Base-by-base conservation (phyloP, 2,797 vertebrate species). In the Cyprinella venusta region DNA sequence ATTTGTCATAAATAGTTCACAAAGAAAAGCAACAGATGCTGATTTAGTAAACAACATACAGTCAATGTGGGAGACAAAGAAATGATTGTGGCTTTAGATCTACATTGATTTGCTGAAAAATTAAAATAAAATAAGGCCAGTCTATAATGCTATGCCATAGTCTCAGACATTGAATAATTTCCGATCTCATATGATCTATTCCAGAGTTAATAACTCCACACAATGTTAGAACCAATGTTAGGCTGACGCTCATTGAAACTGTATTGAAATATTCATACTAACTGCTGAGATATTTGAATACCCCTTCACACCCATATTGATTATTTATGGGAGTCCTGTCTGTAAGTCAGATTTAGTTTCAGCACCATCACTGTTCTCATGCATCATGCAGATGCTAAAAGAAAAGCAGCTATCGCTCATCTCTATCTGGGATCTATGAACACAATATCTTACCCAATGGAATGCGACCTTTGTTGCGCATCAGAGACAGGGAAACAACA, bases 381-480 rank as follows among this genome's bases (percentile, higher is more conserved):
- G 40, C 68, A 13, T n/a, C 68, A 76, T 81, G 59, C 61, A 76
- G 61, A 81, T 50, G 74, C 56, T 59, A 59, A 78, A 24, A 9
- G 65, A 67, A 67, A 56, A 85, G 21, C 36, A 67, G 24, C 67
- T 42, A 40, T 75, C 19, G 36, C 15, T 70, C 64, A 63, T 82
- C 70, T 84, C 48, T 18, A 19, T 61, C 40, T 52, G 61, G 26
- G 6, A 70, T 78, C 65, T 33, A 64, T 42, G 40, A 40, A 74
- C 50, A 76, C 65, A 59, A n/a, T 24, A 63, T 90, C 97, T 98
- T 99, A 99, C 97, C 97, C 91, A 88, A 99, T 95, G 26, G 97
- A 97, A 92, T 97, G 95, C 6, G 97, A 97, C 90, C 97, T 99
- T 84, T 89, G 92, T 91, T 91, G 95, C 94, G 92, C 81, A 91